Conservation (phyloP, 2,888 invertebrate genomes). For the Rhaphigaster nebulosa region DNA sequence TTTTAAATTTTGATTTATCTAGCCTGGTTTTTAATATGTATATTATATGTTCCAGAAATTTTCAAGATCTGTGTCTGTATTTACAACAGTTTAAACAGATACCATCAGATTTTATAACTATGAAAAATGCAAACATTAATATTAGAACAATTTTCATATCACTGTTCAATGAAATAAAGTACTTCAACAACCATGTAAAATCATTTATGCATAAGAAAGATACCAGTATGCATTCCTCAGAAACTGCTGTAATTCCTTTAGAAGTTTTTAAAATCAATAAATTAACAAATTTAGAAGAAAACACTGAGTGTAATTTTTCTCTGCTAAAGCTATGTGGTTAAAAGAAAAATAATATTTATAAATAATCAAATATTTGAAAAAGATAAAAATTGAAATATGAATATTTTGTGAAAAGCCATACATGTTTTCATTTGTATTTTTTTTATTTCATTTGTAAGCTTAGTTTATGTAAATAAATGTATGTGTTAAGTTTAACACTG, state of each 20-base stretch:
- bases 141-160: not conserved
- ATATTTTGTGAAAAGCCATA: not conserved
- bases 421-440: not conserved
- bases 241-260: conserved; percentile 15
- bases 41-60: conserved; percentile 12
- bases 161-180: conserved; percentile 19
- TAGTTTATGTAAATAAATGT: not conserved
- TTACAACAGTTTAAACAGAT: not conserved
- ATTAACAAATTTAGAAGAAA: conserved; percentile 20
- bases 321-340: not conserved
- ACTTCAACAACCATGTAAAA: not conserved
- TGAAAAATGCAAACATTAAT: not conserved
- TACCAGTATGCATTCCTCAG: not conserved
- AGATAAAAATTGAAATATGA: not conserved
- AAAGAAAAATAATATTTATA: not conserved
- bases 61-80: conserved; percentile 13
- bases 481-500: not conserved
- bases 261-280: not conserved
- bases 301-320: not conserved
- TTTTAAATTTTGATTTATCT: not conserved
- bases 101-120: not conserved
- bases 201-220: not conserved
- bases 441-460: not conserved
- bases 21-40: not conserved
- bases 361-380: not conserved